Conservation (phyloP, 2,797 vertebrate genomes). For the Diplodus sargus region DNA sequence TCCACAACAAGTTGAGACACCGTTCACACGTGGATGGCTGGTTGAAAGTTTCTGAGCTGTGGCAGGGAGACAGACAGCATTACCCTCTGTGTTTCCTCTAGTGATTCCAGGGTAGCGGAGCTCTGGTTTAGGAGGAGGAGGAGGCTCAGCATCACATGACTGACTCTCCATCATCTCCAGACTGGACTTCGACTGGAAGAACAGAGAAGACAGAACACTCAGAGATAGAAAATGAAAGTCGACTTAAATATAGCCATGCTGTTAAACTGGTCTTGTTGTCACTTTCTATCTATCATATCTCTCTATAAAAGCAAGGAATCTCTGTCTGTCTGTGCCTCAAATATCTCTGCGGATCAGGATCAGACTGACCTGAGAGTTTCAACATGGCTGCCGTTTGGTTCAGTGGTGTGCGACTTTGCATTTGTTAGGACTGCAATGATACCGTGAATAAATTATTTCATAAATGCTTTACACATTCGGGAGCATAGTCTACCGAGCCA, state of each 20-base stretch:
- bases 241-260: not conserved
- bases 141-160: constrained; percentile 94
- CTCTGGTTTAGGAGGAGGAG: constrained; percentile 96
- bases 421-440: no score
- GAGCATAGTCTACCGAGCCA: no score
- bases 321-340: no score
- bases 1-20: not conserved
- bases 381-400: no score
- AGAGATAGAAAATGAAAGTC: not conserved
- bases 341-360: no score
- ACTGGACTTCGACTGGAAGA: constrained; percentile 93
- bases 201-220: not conserved
- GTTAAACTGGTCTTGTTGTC: not conserved
- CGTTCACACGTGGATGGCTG: no score
- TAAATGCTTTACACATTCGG: no score
- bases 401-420: no score
- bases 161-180: constrained; percentile 98
- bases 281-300: not conserved
- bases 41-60: not conserved
- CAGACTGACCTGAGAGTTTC: no score
- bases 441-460: no score
- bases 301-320: no score
- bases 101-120: constrained; percentile 87
- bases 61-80: not conserved
- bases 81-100: constrained; percentile 83